phyloP scores from a whole-genome alignment of 2,888 invertebrate genomes.

The Cybosia mesomella region DNA sequence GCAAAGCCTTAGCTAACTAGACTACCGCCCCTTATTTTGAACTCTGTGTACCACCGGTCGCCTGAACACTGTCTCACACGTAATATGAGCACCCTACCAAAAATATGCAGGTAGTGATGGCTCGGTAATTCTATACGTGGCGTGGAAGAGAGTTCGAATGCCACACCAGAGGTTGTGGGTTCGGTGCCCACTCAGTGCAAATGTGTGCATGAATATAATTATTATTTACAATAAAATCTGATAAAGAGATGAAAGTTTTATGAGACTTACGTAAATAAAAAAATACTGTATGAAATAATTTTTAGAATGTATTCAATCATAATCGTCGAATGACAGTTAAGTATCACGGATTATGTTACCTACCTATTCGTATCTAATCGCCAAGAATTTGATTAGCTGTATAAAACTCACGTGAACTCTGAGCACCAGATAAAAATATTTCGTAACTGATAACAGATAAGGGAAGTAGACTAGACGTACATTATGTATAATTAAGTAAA shows the following conservation, averaged over 20 bases:
- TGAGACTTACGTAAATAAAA: not conserved
- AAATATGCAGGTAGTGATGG: too few species aligned
- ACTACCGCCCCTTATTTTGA: too few species aligned
- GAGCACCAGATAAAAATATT: constrained; percentile 15
- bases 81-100: too few species aligned
- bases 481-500: not conserved
- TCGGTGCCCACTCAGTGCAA: too few species aligned
- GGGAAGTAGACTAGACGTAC: not conserved
- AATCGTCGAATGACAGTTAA: not conserved
- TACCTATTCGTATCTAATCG: constrained; percentile 7
- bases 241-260: not conserved
- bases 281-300: not conserved
- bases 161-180: too few species aligned
- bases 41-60: too few species aligned
- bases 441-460: constrained; percentile 12
- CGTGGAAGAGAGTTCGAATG: too few species aligned
- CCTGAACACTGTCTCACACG: too few species aligned
- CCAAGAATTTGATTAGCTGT: not conserved
- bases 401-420: constrained; percentile 9
- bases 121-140: too few species aligned
- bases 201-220: not conserved
- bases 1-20: too few species aligned
- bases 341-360: constrained; percentile 1
- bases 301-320: constrained; percentile 20
- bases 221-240: too few species aligned